These are phyloP conservation scores for Priocnemis perturbator DNA, from an alignment of 2,888 invertebrate species.

Conservation along the genomic window DNA sequence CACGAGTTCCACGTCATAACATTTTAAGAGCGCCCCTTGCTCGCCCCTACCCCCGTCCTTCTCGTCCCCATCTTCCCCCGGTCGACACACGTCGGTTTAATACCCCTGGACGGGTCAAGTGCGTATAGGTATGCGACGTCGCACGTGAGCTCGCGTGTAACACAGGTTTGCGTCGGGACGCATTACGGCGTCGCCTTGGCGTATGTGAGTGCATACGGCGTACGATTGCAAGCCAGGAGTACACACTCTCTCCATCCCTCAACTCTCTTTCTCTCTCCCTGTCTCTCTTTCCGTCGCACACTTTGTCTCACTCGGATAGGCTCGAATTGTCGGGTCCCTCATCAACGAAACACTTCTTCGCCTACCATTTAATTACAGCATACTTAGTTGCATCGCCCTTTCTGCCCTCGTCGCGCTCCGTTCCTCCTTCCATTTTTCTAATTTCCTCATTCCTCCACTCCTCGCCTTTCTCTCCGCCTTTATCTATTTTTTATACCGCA, in stretches of 20 bases:
- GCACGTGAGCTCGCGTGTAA: conserved; percentile 17
- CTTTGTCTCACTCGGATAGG: conserved; percentile 57
- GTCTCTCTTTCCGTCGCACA: conserved; percentile 18
- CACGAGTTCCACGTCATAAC: conserved; percentile 74
- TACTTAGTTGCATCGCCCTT: conserved; percentile 51
- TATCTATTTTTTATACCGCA: conserved; percentile 29
- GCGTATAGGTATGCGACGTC: conserved; percentile 46
- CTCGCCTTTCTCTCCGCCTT: neutral
- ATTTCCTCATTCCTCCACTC: conserved; percentile 12
- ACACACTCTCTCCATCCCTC: conserved; percentile 18
- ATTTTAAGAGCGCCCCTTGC: conserved; percentile 69
- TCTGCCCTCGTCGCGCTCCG: conserved; percentile 20
- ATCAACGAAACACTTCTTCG: conserved; percentile 67
- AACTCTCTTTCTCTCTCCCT: neutral
- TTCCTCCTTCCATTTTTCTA: conserved; percentile 40
- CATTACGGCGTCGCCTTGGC: neutral
- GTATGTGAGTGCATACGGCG: conserved; percentile 1
- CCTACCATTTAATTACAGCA: conserved; percentile 69
- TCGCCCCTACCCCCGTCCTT: conserved; percentile 38
- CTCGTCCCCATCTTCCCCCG: conserved; percentile 19
- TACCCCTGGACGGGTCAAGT: conserved; percentile 58
- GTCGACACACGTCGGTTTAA: conserved; percentile 42
- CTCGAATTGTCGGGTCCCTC: conserved; percentile 68
- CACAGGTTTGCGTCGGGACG: conserved; percentile 23
- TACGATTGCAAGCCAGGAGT: conserved; percentile 7